These are phyloP conservation scores for Pogona vitticeps DNA, from an alignment of 2,113 vertebrate species.

Conservation along the genomic window DNA sequence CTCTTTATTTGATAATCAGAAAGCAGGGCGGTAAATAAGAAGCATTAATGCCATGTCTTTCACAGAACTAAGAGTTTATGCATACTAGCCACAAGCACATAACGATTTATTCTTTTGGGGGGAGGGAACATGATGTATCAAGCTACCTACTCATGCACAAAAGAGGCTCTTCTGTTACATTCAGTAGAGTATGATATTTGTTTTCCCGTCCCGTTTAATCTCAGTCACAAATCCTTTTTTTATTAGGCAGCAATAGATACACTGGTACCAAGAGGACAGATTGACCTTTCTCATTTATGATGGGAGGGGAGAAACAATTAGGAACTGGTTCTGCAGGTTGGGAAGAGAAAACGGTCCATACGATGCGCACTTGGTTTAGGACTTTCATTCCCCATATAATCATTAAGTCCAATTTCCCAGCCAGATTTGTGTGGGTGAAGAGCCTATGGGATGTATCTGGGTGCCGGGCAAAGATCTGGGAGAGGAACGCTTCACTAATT, in stretches of 20 bases:
- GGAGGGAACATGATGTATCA: slow-evolving; percentile 1
- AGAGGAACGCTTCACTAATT: no score
- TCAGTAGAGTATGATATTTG: background rate
- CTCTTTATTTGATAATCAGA: background rate
- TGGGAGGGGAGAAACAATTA: no score
- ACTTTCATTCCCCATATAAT: no score
- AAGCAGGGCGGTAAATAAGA: background rate
- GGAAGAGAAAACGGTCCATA: no score
- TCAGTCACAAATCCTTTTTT: background rate
- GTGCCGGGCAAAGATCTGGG: no score
- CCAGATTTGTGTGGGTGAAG: no score
- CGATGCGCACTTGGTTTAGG: no score
- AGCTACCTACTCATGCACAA: slow-evolving; percentile 5
- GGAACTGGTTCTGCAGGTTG: no score
- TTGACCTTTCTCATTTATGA: no score
- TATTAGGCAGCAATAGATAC: no score
- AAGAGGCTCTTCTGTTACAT: background rate
- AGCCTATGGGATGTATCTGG: background rate
- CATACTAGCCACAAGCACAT: background rate
- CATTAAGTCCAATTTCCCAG: background rate
- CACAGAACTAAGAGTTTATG: background rate
- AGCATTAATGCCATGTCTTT: slow-evolving; percentile 1
- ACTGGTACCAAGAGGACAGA: no score
- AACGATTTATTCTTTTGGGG: background rate
- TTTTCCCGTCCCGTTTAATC: slow-evolving; percentile 43